A percentile compares a stretch with the other conserved stretches of the same genome.
phyloP scores from a whole-genome alignment of 2,888 invertebrate species.

The Blera fallax region DNA sequence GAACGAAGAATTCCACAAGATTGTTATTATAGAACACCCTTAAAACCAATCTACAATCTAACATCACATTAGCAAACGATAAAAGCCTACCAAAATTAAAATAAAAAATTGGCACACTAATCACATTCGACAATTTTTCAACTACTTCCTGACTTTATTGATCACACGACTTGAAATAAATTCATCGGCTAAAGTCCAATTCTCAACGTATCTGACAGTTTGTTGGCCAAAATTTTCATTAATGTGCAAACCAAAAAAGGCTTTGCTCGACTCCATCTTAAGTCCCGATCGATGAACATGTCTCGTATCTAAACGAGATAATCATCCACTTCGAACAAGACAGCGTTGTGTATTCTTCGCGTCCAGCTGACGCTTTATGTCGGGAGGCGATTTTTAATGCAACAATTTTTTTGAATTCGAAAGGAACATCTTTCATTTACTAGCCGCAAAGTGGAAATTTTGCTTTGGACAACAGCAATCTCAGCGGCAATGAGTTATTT shows the following conservation, averaged over 20 bases:
- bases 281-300: conserved; percentile 4
- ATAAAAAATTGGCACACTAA: conserved; percentile 10
- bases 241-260: background rate
- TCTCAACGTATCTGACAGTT: background rate
- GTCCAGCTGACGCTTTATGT: conserved; percentile 33
- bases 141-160: conserved; percentile 15
- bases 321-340: conserved; percentile 45
- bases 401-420: background rate
- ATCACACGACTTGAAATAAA: conserved; percentile 20
- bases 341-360: background rate
- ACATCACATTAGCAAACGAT: too few relatives aligned
- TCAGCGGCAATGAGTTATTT: background rate
- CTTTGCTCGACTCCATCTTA: background rate
- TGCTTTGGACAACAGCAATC: background rate
- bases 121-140: conserved; percentile 2
- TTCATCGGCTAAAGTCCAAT: background rate
- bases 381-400: conserved; percentile 32
- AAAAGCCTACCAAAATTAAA: too few relatives aligned
- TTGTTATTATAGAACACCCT: conserved; percentile 50
- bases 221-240: conserved; percentile 19
- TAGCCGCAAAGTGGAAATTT: background rate
- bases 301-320: conserved; percentile 40
- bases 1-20: conserved; percentile 40
- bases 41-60: too few relatives aligned
- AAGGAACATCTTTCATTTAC: background rate